phyloP scores from a whole-genome alignment of 1,140 invertebrate species.

The Pseudomyrmex cubaensis region DNA sequence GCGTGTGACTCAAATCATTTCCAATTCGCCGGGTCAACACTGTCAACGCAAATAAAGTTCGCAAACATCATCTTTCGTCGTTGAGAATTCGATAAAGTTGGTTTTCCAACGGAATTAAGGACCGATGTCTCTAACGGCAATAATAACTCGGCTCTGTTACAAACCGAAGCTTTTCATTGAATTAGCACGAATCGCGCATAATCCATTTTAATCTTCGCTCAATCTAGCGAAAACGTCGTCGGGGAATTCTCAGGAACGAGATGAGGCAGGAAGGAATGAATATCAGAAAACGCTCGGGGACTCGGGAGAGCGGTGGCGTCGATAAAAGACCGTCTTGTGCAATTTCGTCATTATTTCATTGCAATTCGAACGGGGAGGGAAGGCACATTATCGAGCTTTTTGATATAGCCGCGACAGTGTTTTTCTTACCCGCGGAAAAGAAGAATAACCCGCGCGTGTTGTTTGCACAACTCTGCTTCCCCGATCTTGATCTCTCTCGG shows the following conservation, averaged over 20 bases:
- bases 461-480: constrained; percentile 37
- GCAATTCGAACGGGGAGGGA: neutral
- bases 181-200: constrained; percentile 33
- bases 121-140: neutral
- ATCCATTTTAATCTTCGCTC: constrained; percentile 36
- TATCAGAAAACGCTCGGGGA: constrained; percentile 32
- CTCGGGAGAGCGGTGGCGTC: neutral
- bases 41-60: neutral
- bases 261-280: constrained; percentile 18
- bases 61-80: neutral
- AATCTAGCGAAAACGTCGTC: constrained; percentile 30
- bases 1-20: neutral
- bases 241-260: constrained; percentile 32
- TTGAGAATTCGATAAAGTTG: neutral
- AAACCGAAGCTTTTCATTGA: neutral
- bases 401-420: constrained; percentile 28
- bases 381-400: constrained; percentile 23
- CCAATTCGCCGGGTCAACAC: neutral
- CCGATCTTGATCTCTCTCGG: constrained; percentile 37
- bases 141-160: neutral
- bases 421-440: neutral
- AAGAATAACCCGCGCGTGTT: constrained; percentile 21
- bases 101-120: neutral
- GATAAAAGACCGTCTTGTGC: neutral
- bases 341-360: constrained; percentile 59